These are phyloP conservation scores for Tachycineta bicolor DNA, from an alignment of 2,113 vertebrate species.

Conservation along the genomic window DNA sequence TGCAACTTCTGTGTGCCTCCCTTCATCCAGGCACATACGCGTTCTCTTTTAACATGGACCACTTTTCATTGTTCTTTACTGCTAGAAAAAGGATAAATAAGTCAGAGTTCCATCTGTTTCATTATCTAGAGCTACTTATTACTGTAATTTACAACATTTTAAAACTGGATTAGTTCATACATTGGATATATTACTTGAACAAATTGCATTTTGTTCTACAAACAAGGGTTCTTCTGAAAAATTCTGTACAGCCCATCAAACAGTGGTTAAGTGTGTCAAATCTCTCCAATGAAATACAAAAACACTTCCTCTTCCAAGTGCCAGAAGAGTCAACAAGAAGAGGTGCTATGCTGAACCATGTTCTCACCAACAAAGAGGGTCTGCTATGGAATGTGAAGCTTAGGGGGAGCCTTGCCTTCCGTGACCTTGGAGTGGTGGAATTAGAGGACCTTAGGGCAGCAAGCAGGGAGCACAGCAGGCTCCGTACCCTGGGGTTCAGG, in stretches of 20 bases:
- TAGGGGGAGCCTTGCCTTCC: not conserved
- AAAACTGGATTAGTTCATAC: not conserved
- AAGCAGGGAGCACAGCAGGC: not conserved
- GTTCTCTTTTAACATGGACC: not conserved
- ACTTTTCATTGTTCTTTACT: not conserved
- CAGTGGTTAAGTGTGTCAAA: not conserved
- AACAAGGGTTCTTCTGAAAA: not conserved
- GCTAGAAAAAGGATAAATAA: not conserved
- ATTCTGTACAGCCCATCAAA: not conserved
- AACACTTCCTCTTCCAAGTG: not conserved
- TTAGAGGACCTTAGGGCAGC: rapidly evolving
- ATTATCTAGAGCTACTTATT: not conserved
- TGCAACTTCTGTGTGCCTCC: not conserved
- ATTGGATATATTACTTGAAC: not conserved
- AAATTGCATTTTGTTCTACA: not conserved
- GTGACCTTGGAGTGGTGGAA: not conserved
- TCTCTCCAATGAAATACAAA: not conserved
- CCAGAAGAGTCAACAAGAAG: not conserved
- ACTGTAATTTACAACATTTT: not conserved
- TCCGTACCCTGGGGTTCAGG: not conserved
- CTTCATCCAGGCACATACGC: rapidly evolving
- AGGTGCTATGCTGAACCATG: not conserved
- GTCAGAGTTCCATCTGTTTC: not conserved
- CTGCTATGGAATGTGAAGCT: not conserved
- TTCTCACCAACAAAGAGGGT: not conserved